These are phyloP conservation scores for Smutsia gigantea DNA, from an alignment of 2,797 vertebrate species.

Conservation along the genomic window DNA sequence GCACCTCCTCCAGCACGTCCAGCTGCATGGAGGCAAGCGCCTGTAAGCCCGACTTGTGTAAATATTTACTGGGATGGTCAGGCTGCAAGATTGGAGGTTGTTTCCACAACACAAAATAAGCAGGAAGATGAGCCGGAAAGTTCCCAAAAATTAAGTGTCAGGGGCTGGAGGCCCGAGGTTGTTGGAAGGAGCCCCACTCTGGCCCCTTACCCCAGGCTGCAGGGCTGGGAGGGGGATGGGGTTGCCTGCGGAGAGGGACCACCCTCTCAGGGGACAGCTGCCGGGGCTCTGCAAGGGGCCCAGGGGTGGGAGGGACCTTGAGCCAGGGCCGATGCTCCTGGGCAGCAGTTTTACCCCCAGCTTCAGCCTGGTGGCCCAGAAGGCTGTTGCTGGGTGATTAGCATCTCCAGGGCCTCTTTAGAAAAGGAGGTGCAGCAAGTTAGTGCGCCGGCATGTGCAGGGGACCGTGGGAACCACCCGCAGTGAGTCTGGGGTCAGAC, in stretches of 20 bases:
- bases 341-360: not conserved
- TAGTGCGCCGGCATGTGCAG: not conserved
- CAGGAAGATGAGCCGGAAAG: constrained; percentile 81
- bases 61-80: constrained; percentile 83
- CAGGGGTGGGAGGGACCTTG: not conserved
- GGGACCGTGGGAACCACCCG: not conserved
- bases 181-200: constrained; percentile 68
- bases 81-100: constrained; percentile 79
- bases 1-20: not conserved
- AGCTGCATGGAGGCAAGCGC: constrained; percentile 73
- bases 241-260: not conserved
- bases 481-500: too few relatives aligned
- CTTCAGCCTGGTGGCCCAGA: not conserved
- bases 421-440: not conserved
- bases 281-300: not conserved
- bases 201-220: constrained; percentile 51
- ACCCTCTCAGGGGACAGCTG: too few relatives aligned
- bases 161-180: constrained; percentile 50
- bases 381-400: too few relatives aligned
- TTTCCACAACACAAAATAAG: constrained; percentile 81
- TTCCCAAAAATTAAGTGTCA: constrained; percentile 78
- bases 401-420: not conserved
- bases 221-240: not conserved
- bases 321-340: too few relatives aligned
- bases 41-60: constrained; percentile 80